Conservation (phyloP, 2,888 invertebrate genomes). For the Phrixothrix hirtus region DNA sequence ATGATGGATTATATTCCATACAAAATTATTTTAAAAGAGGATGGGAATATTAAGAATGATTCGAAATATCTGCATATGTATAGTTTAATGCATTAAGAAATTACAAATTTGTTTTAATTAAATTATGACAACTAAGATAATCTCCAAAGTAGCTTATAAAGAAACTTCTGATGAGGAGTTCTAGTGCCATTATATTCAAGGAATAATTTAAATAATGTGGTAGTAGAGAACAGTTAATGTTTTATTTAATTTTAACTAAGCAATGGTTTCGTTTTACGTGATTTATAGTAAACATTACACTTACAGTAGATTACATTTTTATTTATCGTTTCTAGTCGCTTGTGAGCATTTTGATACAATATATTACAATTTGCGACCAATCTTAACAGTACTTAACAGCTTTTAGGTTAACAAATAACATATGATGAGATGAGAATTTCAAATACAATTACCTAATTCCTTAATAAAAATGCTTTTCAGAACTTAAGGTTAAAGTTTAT, state of each 20-base stretch:
- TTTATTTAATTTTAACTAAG: constrained; percentile 12
- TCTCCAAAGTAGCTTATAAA: too few relatives aligned
- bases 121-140: too few relatives aligned
- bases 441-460: constrained; percentile 49
- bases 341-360: constrained; percentile 58
- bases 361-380: constrained; percentile 57
- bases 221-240: constrained; percentile 7
- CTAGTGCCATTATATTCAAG: too few relatives aligned
- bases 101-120: constrained; percentile 53
- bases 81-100: too few relatives aligned
- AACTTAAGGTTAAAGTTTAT: constrained; percentile 34
- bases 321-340: constrained; percentile 55
- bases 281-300: constrained; percentile 17
- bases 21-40: too few relatives aligned
- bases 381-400: constrained; percentile 59
- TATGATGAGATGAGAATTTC: constrained; percentile 56
- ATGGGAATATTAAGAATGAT: too few relatives aligned
- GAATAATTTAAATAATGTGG: too few relatives aligned
- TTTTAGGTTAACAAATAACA: constrained; percentile 59
- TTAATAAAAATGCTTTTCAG: constrained; percentile 37
- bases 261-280: constrained; percentile 11
- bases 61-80: too few relatives aligned
- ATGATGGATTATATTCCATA: too few relatives aligned
- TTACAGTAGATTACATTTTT: constrained; percentile 54
- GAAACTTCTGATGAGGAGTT: too few relatives aligned